A percentile compares a stretch with the other conserved stretches of the same genome.
phyloP scores from a whole-genome alignment of 2,797 vertebrate genomes.

The Periparus ater region DNA sequence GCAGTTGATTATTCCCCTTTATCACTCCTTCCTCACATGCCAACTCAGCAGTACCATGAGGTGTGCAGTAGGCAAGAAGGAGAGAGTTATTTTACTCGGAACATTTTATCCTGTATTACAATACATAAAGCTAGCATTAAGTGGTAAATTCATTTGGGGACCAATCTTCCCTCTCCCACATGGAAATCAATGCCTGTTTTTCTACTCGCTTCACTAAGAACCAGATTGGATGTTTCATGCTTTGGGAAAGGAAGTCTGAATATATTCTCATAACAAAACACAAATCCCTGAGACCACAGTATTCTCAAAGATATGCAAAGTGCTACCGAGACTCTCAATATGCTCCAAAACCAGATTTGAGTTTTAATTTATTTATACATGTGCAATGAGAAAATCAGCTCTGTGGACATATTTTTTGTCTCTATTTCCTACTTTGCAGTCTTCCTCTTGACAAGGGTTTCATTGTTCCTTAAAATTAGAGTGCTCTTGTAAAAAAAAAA shows the following conservation, averaged over 20 bases:
- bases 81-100: background rate
- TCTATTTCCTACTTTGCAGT: background rate
- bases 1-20: constrained; percentile 19
- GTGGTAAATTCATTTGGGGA: constrained; percentile 6
- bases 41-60: constrained; percentile 10
- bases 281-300: background rate
- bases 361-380: constrained; percentile 9
- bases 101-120: background rate
- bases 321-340: background rate
- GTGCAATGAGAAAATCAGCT: background rate
- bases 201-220: background rate
- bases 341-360: background rate
- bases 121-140: background rate
- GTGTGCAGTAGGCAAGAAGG: background rate
- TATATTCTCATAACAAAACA: background rate
- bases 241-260: constrained; percentile 8
- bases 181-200: constrained; percentile 1
- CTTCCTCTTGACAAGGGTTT: background rate
- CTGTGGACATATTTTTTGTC: background rate
- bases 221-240: background rate
- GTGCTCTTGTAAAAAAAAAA: background rate
- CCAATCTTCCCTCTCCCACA: background rate
- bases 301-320: constrained; percentile 12
- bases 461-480: background rate
- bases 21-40: background rate